Conservation (phyloP, 2,888 invertebrate species). For the Metacarcinus magister region DNA sequence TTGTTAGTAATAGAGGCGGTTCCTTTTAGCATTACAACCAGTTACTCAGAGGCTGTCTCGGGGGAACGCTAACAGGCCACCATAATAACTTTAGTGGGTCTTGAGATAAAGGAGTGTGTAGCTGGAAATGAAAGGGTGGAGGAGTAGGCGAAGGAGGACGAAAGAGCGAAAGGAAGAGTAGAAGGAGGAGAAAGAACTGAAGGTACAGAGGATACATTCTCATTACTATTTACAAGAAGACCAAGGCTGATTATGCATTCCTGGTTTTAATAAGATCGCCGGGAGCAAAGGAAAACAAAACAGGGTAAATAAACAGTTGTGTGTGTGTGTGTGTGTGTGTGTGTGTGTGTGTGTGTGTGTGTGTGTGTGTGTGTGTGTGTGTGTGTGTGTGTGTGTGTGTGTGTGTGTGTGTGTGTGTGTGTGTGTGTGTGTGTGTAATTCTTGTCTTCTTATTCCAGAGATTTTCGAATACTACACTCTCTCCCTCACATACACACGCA, state of each 20-base stretch:
- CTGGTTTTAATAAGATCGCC: neutral
- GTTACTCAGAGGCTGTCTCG: conserved; percentile 44
- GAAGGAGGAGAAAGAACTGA: neutral
- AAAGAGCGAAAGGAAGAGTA: neutral
- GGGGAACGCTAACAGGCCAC: conserved; percentile 44
- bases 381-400: conserved; percentile 17
- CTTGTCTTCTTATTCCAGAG: neutral
- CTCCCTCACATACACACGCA: neutral
- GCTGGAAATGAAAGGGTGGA: conserved; percentile 43
- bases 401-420: conserved; percentile 35
- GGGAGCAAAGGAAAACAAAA: neutral
- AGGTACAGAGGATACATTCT: neutral
- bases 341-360: conserved; percentile 27
- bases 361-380: conserved; percentile 46
- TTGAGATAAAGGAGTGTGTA: conserved; percentile 47
- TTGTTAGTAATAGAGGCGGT: conserved; percentile 49
- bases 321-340: neutral
- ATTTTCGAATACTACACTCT: neutral
- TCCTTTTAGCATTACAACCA: conserved; percentile 43
- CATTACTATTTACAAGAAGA: neutral
- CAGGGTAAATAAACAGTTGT: neutral
- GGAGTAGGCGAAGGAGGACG: neutral
- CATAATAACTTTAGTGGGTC: conserved; percentile 32
- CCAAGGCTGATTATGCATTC: neutral
- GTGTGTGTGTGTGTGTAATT: conserved; percentile 5